Evolutionary conservation across 2,113 vertebrate genomes (phyloP).

Genomic region (Odocoileus virginianus): DNA sequence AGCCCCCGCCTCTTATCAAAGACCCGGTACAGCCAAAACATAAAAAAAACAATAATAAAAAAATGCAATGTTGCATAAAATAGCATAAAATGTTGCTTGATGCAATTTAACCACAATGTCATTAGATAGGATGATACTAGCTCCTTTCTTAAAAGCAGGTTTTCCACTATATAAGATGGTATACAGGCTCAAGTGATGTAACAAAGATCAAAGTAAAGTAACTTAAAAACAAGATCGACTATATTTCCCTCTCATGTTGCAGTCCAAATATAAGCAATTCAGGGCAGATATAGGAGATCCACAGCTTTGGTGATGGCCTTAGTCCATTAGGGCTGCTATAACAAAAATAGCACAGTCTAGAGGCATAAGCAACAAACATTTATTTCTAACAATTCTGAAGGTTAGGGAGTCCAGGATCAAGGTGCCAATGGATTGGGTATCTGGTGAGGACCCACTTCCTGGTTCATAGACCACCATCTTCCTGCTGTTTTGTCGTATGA

Average conservation of each 20-base stretch:
- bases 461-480: not conserved
- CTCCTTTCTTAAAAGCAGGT: not conserved
- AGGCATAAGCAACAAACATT: not conserved
- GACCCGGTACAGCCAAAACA: too few relatives aligned
- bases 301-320: not conserved
- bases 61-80: not conserved
- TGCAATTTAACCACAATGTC: not conserved
- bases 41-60: too few relatives aligned
- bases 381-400: not conserved
- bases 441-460: not conserved
- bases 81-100: not conserved
- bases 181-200: not conserved
- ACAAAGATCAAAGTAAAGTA: not conserved
- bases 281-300: not conserved
- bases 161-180: not conserved
- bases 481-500: not conserved
- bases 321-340: not conserved
- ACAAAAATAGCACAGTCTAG: not conserved
- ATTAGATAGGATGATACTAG: not conserved
- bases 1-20: too few relatives aligned
- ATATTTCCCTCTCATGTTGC: not conserved
- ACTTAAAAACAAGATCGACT: not conserved
- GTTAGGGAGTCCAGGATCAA: not conserved
- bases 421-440: not conserved
- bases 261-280: not conserved